phyloP scores from a whole-genome alignment of 1,140 invertebrate genomes.

The Aricia agestis region DNA sequence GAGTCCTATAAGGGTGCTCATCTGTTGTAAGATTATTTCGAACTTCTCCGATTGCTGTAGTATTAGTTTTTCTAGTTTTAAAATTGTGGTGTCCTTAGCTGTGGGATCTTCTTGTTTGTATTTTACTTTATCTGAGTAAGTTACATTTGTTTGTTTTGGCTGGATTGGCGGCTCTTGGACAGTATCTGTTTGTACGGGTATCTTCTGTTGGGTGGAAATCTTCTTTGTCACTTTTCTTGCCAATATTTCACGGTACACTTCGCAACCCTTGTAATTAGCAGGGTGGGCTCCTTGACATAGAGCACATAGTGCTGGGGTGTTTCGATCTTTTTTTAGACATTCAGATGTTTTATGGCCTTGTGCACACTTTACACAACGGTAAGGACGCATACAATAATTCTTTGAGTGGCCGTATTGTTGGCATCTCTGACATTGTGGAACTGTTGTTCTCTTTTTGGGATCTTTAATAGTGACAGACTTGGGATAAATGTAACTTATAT shows the following conservation, averaged over 20 bases:
- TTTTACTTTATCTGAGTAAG: too few relatives aligned
- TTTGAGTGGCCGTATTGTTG: constrained; percentile 35
- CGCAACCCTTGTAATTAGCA: constrained; percentile 20
- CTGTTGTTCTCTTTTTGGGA: neutral
- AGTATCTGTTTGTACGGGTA: too few relatives aligned
- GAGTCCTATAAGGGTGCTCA: constrained; percentile 34
- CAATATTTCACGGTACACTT: constrained; percentile 7
- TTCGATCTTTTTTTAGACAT: constrained; percentile 25
- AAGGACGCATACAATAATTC: constrained; percentile 33
- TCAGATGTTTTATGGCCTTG: constrained; percentile 21
- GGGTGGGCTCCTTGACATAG: constrained; percentile 22
- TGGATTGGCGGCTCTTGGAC: too few relatives aligned
- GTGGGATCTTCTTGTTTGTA: too few relatives aligned
- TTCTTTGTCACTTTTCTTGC: too few relatives aligned
- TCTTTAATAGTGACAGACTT: too few relatives aligned
- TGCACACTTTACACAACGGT: constrained; percentile 30
- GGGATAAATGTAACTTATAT: too few relatives aligned
- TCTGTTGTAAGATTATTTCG: constrained; percentile 36
- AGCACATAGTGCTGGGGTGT: constrained; percentile 23
- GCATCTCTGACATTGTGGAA: constrained; percentile 20
- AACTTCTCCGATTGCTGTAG: constrained; percentile 33
- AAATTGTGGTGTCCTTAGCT: too few relatives aligned
- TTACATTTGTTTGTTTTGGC: constrained; percentile 21
- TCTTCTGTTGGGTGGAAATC: too few relatives aligned
- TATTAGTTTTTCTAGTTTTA: too few relatives aligned